Evolutionary conservation across 2,113 vertebrate species (phyloP).

Genomic region (Vombatus ursinus): DNA sequence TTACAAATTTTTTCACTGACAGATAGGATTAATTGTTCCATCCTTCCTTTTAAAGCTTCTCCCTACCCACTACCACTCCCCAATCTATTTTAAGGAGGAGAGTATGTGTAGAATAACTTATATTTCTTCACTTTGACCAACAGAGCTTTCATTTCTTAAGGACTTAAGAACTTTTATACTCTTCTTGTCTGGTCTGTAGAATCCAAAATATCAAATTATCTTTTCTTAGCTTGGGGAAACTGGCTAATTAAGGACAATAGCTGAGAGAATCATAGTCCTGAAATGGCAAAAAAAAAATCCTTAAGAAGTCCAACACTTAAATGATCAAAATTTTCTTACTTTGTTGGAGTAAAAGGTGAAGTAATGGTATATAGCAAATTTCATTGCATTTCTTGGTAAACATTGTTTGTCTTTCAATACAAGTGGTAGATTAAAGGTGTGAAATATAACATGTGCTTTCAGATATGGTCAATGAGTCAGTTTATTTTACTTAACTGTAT

Average conservation of each 20-base stretch:
- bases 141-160: constrained; percentile 82
- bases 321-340: background rate
- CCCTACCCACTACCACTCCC: background rate
- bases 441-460: background rate
- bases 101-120: constrained; percentile 83
- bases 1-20: constrained; percentile 65
- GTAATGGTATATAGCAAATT: background rate
- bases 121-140: constrained; percentile 79
- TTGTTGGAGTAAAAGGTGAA: background rate
- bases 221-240: background rate
- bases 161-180: background rate
- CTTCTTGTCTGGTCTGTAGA: background rate
- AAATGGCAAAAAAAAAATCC: background rate
- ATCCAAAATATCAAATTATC: background rate
- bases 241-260: background rate
- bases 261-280: constrained; percentile 3
- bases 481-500: background rate
- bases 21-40: constrained; percentile 85
- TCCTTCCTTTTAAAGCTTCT: constrained; percentile 63
- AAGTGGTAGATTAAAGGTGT: background rate
- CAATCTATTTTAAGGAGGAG: constrained; percentile 57
- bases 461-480: background rate
- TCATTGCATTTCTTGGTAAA: background rate
- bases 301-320: background rate
- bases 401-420: background rate